Percentiles rank a stretch among this genome's conserved stretches.
These are phyloP conservation scores for Astreopora myriophthalma DNA, from an alignment of 64 coral and sea anemone genomes.

Conservation along the genomic window DNA sequence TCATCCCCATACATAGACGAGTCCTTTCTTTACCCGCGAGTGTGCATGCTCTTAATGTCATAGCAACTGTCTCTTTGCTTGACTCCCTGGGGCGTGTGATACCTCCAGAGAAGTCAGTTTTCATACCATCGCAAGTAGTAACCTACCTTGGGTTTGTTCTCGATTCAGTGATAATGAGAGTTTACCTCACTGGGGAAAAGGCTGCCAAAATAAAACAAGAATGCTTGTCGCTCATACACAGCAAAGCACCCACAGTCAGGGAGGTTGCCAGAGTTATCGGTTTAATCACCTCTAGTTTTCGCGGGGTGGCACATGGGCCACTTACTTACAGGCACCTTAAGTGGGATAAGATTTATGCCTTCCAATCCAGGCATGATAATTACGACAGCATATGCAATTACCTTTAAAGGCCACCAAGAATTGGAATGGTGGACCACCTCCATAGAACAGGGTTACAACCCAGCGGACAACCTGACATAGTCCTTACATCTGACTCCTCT, in stretches of 20 bases:
- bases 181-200: background rate
- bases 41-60: background rate
- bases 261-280: background rate
- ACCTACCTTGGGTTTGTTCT: background rate
- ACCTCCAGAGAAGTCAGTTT: background rate
- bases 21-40: background rate
- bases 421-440: background rate
- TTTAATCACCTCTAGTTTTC: no score
- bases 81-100: background rate
- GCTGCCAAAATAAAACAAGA: no score
- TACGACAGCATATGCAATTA: no score
- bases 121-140: background rate
- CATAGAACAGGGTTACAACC: no score
- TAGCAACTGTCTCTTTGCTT: background rate
- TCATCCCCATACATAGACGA: background rate
- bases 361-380: background rate
- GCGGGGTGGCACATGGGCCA: no score
- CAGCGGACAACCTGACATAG: background rate
- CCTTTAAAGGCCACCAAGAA: no score
- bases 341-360: background rate
- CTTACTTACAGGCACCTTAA: background rate
- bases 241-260: background rate
- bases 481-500: background rate
- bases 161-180: background rate
- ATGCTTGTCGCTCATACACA: background rate